phyloP scores from a whole-genome alignment of 2,888 invertebrate species.

The Scrobipalpa atriplicella region DNA sequence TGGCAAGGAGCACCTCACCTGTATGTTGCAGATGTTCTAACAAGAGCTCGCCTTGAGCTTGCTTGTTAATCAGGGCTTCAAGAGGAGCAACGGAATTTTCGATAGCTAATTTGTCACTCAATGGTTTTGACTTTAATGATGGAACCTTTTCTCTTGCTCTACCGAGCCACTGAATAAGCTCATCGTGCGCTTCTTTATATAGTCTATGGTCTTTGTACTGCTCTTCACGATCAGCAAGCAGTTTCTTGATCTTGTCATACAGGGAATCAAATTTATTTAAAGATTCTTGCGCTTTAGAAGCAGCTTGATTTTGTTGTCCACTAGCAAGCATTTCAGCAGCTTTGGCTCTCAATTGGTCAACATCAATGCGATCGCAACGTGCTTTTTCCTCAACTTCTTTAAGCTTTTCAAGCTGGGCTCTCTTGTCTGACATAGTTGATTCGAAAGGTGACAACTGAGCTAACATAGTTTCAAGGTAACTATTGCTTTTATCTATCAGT shows the following conservation, averaged over 20 bases:
- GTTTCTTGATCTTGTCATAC: constrained; percentile 88
- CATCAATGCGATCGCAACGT: constrained; percentile 94
- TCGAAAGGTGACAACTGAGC: constrained; percentile 89
- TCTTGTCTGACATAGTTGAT: constrained; percentile 92
- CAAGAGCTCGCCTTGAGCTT: constrained; percentile 94
- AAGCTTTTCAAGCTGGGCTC: constrained; percentile 91
- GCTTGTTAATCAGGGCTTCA: constrained; percentile 92
- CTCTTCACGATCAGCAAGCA: constrained; percentile 90
- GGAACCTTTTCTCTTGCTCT: constrained; percentile 95
- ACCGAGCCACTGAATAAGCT: constrained; percentile 93
- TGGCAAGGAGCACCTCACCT: constrained; percentile 92
- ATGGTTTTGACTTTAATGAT: constrained; percentile 90
- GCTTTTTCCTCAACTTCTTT: constrained; percentile 94
- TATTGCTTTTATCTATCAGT: constrained; percentile 91
- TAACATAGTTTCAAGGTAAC: constrained; percentile 88
- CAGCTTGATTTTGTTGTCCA: constrained; percentile 92
- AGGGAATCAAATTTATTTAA: constrained; percentile 92
- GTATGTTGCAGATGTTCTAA: constrained; percentile 94
- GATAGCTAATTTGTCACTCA: constrained; percentile 93
- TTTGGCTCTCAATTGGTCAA: constrained; percentile 92
- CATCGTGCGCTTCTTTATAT: constrained; percentile 96
- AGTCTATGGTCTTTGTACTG: constrained; percentile 94
- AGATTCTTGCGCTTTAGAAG: constrained; percentile 92
- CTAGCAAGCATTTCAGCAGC: constrained; percentile 93
- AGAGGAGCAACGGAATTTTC: constrained; percentile 95